A percentile compares a stretch with the other conserved stretches of the same genome.
phyloP scores from a whole-genome alignment of 1,140 invertebrate genomes.

The Panagrolaimus sp. region DNA sequence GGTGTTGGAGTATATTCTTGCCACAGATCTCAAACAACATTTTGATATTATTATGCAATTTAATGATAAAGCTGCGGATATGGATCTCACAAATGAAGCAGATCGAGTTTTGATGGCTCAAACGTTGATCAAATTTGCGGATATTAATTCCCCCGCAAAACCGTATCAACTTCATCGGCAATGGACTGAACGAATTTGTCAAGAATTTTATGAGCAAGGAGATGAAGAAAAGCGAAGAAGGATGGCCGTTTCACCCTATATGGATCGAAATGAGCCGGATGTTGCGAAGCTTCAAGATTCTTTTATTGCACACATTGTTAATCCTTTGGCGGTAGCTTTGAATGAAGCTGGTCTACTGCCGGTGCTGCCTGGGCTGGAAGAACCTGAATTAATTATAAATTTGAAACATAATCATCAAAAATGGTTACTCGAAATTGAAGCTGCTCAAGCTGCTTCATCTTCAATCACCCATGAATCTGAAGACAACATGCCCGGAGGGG shows the following conservation, averaged over 20 bases:
- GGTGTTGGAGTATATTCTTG: constrained; percentile 66
- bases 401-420: constrained; percentile 53
- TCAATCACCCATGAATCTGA: background rate
- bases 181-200: constrained; percentile 66
- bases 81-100: constrained; percentile 66
- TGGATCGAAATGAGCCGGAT: constrained; percentile 67
- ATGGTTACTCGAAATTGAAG: constrained; percentile 42
- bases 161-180: constrained; percentile 63
- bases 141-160: constrained; percentile 68
- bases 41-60: constrained; percentile 63
- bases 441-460: background rate
- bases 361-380: constrained; percentile 63
- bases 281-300: constrained; percentile 68
- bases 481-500: too few relatives aligned
- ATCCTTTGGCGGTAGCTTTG: constrained; percentile 66
- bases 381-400: constrained; percentile 51
- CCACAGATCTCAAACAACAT: constrained; percentile 67
- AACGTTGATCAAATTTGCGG: constrained; percentile 67
- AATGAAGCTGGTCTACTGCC: constrained; percentile 67
- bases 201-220: constrained; percentile 68
- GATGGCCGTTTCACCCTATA: constrained; percentile 66
- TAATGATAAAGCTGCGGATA: constrained; percentile 64
- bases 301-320: constrained; percentile 69
- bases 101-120: constrained; percentile 66
- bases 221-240: constrained; percentile 65